Base-by-base conservation (phyloP, 2,797 vertebrate species). In the Sardinella longiceps region DNA sequence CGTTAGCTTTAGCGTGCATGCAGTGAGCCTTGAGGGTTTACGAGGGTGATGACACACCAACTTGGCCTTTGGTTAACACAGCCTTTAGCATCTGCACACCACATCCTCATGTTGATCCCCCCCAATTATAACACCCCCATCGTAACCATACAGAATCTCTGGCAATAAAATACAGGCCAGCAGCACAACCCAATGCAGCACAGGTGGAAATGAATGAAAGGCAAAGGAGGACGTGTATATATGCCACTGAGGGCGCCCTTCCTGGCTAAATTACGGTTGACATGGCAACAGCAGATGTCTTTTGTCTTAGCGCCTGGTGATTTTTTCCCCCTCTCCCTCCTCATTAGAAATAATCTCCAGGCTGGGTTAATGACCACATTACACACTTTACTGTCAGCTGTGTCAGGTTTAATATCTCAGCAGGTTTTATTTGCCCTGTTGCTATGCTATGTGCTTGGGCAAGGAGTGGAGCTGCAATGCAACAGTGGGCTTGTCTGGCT, bases 201-300 rank as follows among this genome's bases (percentile, higher is more conserved):
- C 63, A 70, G 30, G 28, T 30, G 33, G 63, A 18, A 74, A 74
- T 39, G 6, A 74, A 74, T 7, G 20, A 14, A 74, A 33, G 1
- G 66, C 56, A 50, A 81, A 20, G 80, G 66, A 70, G 51, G 25
- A 83, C 15, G 82, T 45, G 53, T 37, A 53, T 45, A 46, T 37
- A 53, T 48, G 46, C 12, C 53, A 81, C 18, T 84, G 9, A 39
- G 50, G 82, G 43, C 33, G 39, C 14, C 37, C 53, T 56, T 53
- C 66, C 45, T 82, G 60, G 82, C 56, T 84, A 53, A 81, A 82
- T 82, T 80, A 80, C 33, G 81, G 82, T 87, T 48, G 70, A 25
- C 48, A 86, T 86, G 58, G 84, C n/a, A 87, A 86, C 81, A 58
- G 82, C 45, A 85, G 60, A 85, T 82, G 85, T 53, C 43, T 80